Percentiles rank a stretch among this genome's conserved stretches.
Evolutionary conservation across 2,888 invertebrate species (phyloP).

Genomic region (Cecidostiba fungosa): DNA sequence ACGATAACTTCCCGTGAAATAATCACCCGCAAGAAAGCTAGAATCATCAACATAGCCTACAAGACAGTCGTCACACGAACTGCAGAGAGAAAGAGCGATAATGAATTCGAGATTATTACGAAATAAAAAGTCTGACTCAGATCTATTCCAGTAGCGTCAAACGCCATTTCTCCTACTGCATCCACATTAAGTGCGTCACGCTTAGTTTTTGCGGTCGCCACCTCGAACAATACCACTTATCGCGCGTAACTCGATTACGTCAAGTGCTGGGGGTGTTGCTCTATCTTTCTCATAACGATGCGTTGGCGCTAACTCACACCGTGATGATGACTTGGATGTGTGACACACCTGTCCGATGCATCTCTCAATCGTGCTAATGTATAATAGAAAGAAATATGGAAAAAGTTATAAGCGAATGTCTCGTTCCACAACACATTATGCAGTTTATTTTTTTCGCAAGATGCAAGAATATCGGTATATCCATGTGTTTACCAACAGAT

Average conservation of each 20-base stretch:
- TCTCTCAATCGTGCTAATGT: too few species aligned
- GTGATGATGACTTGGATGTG: too few species aligned
- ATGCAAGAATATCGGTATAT: background rate
- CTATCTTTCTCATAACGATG: background rate
- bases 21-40: background rate
- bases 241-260: conserved; percentile 28
- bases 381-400: too few species aligned
- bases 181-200: background rate
- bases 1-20: background rate
- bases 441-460: background rate
- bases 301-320: background rate
- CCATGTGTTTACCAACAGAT: background rate
- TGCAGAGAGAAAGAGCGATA: background rate
- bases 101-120: conserved; percentile 1
- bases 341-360: too few species aligned
- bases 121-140: background rate
- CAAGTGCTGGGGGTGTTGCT: conserved; percentile 1
- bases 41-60: background rate
- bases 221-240: background rate
- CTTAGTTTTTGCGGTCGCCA: background rate
- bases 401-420: too few species aligned
- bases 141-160: background rate
- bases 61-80: background rate
- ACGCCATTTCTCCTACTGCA: background rate
- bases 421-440: too few species aligned